Base-by-base conservation (phyloP, 2,797 vertebrate species). In the Synaphobranchus kaupii region DNA sequence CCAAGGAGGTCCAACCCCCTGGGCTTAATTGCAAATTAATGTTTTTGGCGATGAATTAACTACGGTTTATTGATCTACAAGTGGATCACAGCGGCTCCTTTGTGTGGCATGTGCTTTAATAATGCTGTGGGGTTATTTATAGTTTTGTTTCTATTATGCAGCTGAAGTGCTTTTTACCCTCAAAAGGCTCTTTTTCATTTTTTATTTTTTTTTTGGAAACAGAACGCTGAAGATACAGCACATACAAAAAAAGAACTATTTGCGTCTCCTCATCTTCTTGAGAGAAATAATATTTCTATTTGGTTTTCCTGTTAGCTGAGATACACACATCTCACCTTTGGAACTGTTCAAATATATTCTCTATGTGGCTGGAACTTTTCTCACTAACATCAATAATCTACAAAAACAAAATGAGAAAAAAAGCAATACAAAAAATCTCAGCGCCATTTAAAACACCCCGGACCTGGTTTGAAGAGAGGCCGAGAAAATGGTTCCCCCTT, bases 11-110 rank as follows among this genome's bases (percentile, higher is more conserved):
- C 94, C 94, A 92, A 94, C 92, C 93, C 93, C 94, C 93, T 93
- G 93, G 93, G 12, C 58, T 91, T 95, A 95, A 96, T 94, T 94
- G 93, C 92, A 95, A 96, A 95, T 95, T 94, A 94, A 95, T 95
- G 94, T 92, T 95, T 94, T 95, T 92, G 91, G 93, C 93, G 95
- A 96, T 94, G 93, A 94, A 95, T 96, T 95, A 96, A 95, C 94
- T 94, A 92, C 91, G 94, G 89, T 88, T 88, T 95, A 96, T 95
- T 94, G 96, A 96, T 95, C 94, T 92, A 94, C 91, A 93, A 91
- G 92, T 94, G 93, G 94, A 94, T 94, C 93, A 92, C 91, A 93
- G 89, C 89, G 91, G 90, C 91, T 92, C 91, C 91, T 91, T 89
- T 94, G 92, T 90, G 91, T 93, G 58, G 85, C 90, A 94, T 93